Evolutionary conservation across 2,888 invertebrate genomes (phyloP), one percentile per base, ranked within the genome.

Genomic region (Orchesellides sinensis): DNA sequence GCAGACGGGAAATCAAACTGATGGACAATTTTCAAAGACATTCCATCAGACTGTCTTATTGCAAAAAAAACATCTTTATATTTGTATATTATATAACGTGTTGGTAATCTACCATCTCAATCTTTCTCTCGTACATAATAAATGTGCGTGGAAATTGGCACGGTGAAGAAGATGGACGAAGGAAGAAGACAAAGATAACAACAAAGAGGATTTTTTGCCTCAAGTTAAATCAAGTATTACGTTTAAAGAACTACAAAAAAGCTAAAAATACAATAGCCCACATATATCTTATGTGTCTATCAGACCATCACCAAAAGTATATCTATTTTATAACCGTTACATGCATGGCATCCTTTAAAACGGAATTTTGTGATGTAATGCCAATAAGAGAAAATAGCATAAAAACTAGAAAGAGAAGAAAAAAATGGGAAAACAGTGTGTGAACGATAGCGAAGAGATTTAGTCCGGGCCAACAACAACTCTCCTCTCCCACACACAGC

Each of bases 161-260:
- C n/a, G 40, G 56, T 56, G 32, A n/a, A 61, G 61, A 32, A 32
- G 61, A n/a, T n/a, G n/a, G n/a, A 61, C 8, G 32, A 29, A 32
- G 14, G 6, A 17, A 61, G 63, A 63, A 40, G 21, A 35, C 0
- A 63, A 10, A 40, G 63, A 63, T 19, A 63, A 21, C 47, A 25
- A 27, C 47, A 56, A 27, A 56, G 19, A 59, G 27, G 19, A 59
- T 29, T 29, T 25, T 56, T 56, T 23, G 49, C 32, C 59, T 59
- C 27, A 29, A 19, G 27, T 27, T 59, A 29, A n/a, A n/a, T n/a
- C n/a, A 56, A 25, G 12, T 21, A 21, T 23, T 40, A 40, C n/a
- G 10, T 10, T 40, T 40, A 40, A 40, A 40, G 14, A 40, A n/a
- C 40, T 8, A 49, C 21, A 49, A n/a, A 17, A 4, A 8, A n/a